Evolutionary conservation across 2,113 vertebrate genomes (phyloP).

Genomic region (Aplodontia rufa): DNA sequence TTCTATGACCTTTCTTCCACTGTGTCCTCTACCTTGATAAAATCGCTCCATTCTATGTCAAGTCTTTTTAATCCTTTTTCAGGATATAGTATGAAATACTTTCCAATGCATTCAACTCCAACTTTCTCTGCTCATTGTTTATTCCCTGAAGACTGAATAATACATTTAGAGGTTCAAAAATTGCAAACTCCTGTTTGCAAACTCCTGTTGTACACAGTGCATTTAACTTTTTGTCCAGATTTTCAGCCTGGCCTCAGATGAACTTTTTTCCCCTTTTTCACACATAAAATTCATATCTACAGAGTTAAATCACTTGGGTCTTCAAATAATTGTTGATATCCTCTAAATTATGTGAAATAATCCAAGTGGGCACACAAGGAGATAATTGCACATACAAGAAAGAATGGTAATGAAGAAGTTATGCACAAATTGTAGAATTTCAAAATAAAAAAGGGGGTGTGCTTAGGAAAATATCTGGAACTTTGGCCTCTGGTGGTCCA

Average conservation of each 20-base stretch:
- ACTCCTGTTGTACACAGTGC: neutral
- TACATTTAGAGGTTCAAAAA: constrained; percentile 56
- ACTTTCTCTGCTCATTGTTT: constrained; percentile 68
- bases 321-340: constrained; percentile 28
- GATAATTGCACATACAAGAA: constrained; percentile 1
- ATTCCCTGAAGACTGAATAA: constrained; percentile 54
- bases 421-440: neutral
- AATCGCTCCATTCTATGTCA: constrained; percentile 41
- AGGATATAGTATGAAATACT: constrained; percentile 59
- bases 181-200: constrained; percentile 23
- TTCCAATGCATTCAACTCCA: constrained; percentile 48
- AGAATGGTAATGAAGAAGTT: constrained; percentile 30
- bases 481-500: neutral
- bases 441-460: neutral
- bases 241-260: constrained; percentile 42
- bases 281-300: neutral
- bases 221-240: constrained; percentile 26
- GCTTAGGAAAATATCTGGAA: neutral
- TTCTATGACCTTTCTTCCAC: constrained; percentile 52
- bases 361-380: constrained; percentile 6
- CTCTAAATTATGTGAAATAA: neutral
- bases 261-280: neutral
- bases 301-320: constrained; percentile 25
- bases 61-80: constrained; percentile 54
- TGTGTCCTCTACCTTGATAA: constrained; percentile 66